Conservation (phyloP, 2,888 invertebrate species). For the Cotesia congregata region DNA sequence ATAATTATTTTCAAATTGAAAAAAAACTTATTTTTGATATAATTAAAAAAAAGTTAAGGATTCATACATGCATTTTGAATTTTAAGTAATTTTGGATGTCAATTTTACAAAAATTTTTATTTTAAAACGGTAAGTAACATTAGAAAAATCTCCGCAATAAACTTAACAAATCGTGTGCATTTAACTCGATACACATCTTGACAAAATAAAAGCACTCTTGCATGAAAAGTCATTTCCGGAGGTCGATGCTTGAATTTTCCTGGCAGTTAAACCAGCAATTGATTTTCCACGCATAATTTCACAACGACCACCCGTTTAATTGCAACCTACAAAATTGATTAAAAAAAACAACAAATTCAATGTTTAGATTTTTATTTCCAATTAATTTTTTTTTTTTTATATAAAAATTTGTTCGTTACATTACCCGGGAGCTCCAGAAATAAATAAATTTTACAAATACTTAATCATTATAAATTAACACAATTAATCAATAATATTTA, state of each 20-base stretch:
- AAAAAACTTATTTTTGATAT: no score
- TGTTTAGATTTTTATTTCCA: not conserved
- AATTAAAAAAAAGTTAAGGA: no score
- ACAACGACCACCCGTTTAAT: not conserved
- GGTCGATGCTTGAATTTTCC: not conserved
- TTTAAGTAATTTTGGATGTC: no score
- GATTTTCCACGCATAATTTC: not conserved
- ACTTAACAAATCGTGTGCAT: not conserved
- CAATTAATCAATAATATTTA: not conserved
- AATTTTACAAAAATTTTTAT: no score
- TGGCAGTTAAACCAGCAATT: not conserved
- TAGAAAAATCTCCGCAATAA: not conserved
- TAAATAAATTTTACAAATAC: not conserved
- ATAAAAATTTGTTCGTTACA: not conserved
- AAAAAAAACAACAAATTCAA: not conserved
- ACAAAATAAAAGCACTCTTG: not conserved
- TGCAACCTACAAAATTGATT: not conserved
- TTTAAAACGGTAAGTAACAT: not conserved
- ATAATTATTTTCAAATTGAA: no score
- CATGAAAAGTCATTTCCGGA: not conserved
- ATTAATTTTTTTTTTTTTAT: not conserved
- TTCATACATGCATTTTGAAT: no score
- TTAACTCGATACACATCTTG: not conserved
- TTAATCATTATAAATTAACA: not conserved
- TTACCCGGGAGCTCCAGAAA: not conserved